phyloP scores from a whole-genome alignment of 1,140 invertebrate genomes.

The Pseudomyrmex concolor region DNA sequence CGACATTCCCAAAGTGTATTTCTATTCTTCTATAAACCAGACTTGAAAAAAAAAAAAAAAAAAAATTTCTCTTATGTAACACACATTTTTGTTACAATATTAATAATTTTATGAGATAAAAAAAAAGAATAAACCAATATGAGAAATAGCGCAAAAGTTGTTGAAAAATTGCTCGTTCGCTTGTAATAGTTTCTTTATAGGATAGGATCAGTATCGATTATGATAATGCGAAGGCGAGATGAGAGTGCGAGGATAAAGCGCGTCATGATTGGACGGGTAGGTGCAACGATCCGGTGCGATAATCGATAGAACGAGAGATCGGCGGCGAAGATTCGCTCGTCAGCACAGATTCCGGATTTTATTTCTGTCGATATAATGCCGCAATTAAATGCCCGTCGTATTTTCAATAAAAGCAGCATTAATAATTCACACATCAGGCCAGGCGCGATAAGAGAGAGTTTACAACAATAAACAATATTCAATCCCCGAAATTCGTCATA shows the following conservation, averaged over 20 bases:
- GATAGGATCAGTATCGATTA: constrained; percentile 44
- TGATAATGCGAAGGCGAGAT: constrained; percentile 15
- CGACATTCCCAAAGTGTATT: too few relatives aligned
- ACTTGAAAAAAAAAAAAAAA: too few relatives aligned
- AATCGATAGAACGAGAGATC: constrained; percentile 27
- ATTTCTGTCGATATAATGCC: constrained; percentile 23
- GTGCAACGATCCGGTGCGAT: constrained; percentile 26
- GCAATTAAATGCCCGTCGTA: neutral
- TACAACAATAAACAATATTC: neutral
- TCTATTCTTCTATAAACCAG: too few relatives aligned
- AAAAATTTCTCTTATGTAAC: too few relatives aligned
- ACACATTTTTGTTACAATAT: too few relatives aligned
- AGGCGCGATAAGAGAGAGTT: neutral
- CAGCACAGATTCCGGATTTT: neutral
- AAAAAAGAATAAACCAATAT: too few relatives aligned
- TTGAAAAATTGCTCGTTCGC: constrained; percentile 8
- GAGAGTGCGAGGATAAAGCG: constrained; percentile 12
- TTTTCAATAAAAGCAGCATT: neutral
- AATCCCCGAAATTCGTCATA: constrained; percentile 18
- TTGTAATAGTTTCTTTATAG: neutral
- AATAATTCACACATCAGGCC: neutral
- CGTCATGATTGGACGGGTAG: neutral
- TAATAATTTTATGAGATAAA: too few relatives aligned
- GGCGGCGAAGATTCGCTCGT: neutral
- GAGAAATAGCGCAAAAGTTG: too few relatives aligned